Percentiles rank a stretch among this genome's conserved stretches.
phyloP scores from a whole-genome alignment of 2,888 invertebrate species.

The Capitulum mitella region DNA sequence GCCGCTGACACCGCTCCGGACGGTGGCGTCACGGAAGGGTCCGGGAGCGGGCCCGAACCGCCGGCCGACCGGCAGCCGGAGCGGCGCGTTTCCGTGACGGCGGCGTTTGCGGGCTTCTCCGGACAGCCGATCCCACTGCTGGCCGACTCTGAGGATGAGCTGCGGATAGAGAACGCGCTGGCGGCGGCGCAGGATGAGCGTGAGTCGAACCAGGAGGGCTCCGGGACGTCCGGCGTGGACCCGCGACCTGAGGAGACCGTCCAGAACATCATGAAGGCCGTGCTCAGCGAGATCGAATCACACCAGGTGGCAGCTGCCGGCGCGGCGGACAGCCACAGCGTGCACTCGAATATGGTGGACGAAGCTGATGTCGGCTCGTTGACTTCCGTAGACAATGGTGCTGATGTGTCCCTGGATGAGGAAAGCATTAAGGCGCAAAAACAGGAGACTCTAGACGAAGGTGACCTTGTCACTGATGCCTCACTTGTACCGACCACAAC shows the following conservation, averaged over 20 bases:
- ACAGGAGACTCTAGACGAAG: no score
- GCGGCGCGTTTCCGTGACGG: background rate
- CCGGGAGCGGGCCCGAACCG: background rate
- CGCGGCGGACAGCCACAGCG: no score
- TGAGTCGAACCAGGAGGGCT: background rate
- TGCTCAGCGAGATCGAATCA: constrained; percentile 7
- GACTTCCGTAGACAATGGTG: no score
- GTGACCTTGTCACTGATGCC: no score
- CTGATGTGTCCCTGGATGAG: no score
- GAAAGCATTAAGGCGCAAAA: no score
- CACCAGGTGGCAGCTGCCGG: background rate
- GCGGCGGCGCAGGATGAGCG: background rate
- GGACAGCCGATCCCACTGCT: background rate
- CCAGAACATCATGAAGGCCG: constrained; percentile 24
- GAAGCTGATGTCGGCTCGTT: no score
- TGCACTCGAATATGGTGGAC: no score
- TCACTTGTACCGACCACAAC: no score
- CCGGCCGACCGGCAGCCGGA: background rate
- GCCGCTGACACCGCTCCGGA: background rate
- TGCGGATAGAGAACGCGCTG: background rate
- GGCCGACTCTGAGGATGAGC: constrained; percentile 4
- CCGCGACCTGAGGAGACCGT: background rate
- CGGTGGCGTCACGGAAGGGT: background rate
- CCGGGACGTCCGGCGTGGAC: constrained; percentile 26
- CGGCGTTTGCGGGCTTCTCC: background rate